These are phyloP conservation scores for Lasioglossum figueresi DNA, from an alignment of 2,888 invertebrate species.

Conservation along the genomic window DNA sequence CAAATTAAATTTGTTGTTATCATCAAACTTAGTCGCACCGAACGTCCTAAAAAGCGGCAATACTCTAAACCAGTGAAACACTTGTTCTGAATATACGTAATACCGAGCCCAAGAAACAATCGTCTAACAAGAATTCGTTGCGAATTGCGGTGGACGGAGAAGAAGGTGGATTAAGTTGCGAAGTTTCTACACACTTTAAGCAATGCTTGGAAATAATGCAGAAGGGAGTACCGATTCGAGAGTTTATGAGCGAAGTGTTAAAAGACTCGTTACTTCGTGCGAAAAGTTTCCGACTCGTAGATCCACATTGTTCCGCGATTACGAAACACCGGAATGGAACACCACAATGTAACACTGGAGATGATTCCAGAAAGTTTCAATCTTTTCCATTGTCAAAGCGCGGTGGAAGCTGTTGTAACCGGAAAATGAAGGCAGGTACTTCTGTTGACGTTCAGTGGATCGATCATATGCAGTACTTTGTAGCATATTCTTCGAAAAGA, in stretches of 20 bases:
- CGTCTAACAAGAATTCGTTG: slow-evolving; percentile 39
- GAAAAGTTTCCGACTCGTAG: slow-evolving; percentile 18
- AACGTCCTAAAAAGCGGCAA: neutral
- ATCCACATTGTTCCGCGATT: neutral
- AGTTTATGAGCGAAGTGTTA: slow-evolving; percentile 51
- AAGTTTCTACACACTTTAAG: slow-evolving; percentile 41
- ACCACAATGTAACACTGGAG: neutral
- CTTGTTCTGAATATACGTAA: slow-evolving; percentile 7
- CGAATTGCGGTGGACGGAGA: slow-evolving; percentile 16
- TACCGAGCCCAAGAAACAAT: slow-evolving; percentile 36
- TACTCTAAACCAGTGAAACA: neutral
- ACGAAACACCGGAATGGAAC: slow-evolving; percentile 9
- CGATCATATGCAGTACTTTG: neutral
- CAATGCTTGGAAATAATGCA: slow-evolving; percentile 40
- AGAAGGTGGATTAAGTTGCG: slow-evolving; percentile 45
- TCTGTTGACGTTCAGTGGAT: no score
- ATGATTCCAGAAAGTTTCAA: neutral
- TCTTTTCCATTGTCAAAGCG: neutral
- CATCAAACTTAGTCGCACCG: neutral
- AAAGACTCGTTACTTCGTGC: slow-evolving; percentile 28
- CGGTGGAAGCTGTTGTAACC: neutral
- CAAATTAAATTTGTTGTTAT: neutral
- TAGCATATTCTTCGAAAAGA: neutral
- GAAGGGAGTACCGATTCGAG: slow-evolving; percentile 28
- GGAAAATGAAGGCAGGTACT: neutral